Base-by-base conservation (phyloP, 2,888 invertebrate genomes). In the Galerucella nymphaeae region DNA sequence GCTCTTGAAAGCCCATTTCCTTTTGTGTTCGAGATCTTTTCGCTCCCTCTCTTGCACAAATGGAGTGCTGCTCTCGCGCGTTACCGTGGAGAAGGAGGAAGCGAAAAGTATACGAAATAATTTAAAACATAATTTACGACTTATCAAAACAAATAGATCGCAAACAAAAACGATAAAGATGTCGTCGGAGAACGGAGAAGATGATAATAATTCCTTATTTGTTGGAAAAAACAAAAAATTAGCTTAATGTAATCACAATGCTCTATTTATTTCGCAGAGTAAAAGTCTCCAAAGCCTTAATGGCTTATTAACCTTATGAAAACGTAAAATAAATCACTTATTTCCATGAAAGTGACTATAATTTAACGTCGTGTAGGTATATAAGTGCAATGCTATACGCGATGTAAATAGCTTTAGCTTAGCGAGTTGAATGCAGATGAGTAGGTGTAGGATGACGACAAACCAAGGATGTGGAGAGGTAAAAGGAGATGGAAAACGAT, bases 361-460 rank as follows among this genome's bases (percentile, higher is more conserved):
- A 84, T 82, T 85, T 83, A 84, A 81, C 80, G 83, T 82, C 82
- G 79, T 79, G 81, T n/a, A n/a, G n/a, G n/a, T n/a, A n/a, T 82
- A 82, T 83, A 84, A 75, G 70, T 75, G 75, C 82, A 82, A 80
- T 81, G 79, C 82, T 83, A 83, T 38, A 38, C 30, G 30, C 83
- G 82, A 83, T 84, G 84, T 84, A 84, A 85, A 85, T 84, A 84
- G 85, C 83, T 83, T 83, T 83, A 83, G 82, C 82, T 83, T 82
- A 81, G 80, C 82, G 82, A 81, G 82, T 79, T 84, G 86, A 84
- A 86, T 85, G 84, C 83, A 85, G 85, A 86, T 85, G 85, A 85
- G 84, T 84, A 83, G 30, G 85, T 84, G 83, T 84, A 82, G 83
- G 83, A 79, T 80, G 83, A 78, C 78, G 80, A 82, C 82, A 81